Conservation (phyloP, 2,113 vertebrate species). For the Quiscalus mexicanus region DNA sequence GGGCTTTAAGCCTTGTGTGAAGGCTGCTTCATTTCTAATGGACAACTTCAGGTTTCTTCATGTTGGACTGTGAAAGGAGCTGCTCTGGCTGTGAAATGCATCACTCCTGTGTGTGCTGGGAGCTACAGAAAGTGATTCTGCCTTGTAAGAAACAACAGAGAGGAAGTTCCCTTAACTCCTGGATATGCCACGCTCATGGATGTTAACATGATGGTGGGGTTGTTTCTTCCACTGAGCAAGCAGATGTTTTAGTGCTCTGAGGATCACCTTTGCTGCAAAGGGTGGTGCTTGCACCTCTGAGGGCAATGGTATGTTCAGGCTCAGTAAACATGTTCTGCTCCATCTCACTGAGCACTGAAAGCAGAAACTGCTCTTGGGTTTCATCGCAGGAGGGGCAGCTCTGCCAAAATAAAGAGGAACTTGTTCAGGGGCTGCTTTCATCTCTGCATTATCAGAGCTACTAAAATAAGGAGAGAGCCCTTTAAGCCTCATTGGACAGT, state of each 20-base stretch:
- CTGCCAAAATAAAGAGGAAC: conserved; percentile 47
- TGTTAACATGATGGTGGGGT: not conserved
- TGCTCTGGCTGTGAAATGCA: not conserved
- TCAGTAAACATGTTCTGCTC: conserved; percentile 28
- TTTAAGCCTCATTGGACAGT: conserved; percentile 33
- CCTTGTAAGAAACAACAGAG: not conserved
- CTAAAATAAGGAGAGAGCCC: conserved; percentile 41
- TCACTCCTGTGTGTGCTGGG: not conserved
- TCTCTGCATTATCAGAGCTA: conserved; percentile 43
- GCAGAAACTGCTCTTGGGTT: conserved; percentile 4
- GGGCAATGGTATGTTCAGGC: not conserved
- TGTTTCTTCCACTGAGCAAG: not conserved
- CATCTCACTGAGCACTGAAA: conserved; percentile 27
- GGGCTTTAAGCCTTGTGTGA: not conserved
- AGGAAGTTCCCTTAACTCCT: not conserved
- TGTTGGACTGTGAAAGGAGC: not conserved
- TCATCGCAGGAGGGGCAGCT: not conserved
- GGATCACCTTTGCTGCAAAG: conserved; percentile 3
- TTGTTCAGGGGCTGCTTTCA: conserved; percentile 55
- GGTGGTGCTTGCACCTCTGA: not conserved
- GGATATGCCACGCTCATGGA: not conserved
- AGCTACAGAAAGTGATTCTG: not conserved
- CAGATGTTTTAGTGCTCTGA: conserved; percentile 40
- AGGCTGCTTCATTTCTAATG: not conserved
- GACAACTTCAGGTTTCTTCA: not conserved